phyloP scores from a whole-genome alignment of 2,113 vertebrate species.

The Brevimyrus niger region DNA sequence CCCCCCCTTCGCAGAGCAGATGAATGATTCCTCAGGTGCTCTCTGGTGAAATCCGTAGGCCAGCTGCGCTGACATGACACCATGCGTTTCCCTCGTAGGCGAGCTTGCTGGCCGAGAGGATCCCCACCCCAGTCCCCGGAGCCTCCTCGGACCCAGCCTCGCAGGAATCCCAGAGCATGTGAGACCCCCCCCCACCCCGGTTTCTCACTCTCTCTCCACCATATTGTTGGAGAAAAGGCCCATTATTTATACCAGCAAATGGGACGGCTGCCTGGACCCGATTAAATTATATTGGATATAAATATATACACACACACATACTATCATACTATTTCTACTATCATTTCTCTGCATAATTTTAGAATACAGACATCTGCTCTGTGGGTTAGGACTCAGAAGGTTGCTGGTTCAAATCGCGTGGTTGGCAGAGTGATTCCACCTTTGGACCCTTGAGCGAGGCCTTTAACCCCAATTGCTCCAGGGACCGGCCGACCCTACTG shows the following conservation, averaged over 20 bases:
- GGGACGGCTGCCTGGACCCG: too few relatives aligned
- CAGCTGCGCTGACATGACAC: background rate
- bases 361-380: too few relatives aligned
- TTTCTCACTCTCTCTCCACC: background rate
- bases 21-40: background rate
- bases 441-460: background rate
- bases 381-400: background rate
- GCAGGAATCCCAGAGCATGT: constrained; percentile 66
- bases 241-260: background rate
- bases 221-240: background rate
- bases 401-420: background rate
- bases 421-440: background rate
- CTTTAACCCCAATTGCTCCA: too few relatives aligned
- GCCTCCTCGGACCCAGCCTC: constrained; percentile 37
- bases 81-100: constrained; percentile 52
- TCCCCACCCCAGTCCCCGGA: constrained; percentile 67
- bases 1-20: background rate
- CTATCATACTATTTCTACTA: too few relatives aligned
- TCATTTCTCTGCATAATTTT: too few relatives aligned
- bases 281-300: too few relatives aligned
- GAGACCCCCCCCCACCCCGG: constrained; percentile 32
- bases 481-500: too few relatives aligned
- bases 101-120: constrained; percentile 67
- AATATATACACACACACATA: too few relatives aligned
- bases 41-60: constrained; percentile 3